phyloP scores from a whole-genome alignment of 2,888 invertebrate genomes.

The Meganola albula region DNA sequence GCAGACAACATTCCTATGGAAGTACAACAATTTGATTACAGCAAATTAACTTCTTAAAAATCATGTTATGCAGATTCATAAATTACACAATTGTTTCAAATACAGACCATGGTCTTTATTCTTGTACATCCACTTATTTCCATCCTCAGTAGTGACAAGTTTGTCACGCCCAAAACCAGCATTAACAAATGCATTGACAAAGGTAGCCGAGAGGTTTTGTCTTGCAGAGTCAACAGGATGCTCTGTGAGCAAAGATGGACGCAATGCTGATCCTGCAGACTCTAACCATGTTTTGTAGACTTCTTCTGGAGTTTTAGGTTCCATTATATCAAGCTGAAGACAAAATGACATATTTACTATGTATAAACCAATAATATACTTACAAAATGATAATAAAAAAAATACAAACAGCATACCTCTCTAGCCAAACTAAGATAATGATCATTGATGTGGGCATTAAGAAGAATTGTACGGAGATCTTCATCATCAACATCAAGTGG shows the following conservation, averaged over 20 bases:
- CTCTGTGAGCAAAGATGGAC: conserved; percentile 84
- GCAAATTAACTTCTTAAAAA: neutral
- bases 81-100: neutral
- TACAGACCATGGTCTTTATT: conserved; percentile 92
- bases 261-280: conserved; percentile 80
- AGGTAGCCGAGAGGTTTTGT: conserved; percentile 97
- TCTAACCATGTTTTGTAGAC: conserved; percentile 99
- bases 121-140: conserved; percentile 93
- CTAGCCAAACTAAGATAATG: conserved; percentile 95
- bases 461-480: conserved; percentile 92
- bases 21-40: neutral
- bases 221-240: conserved; percentile 94
- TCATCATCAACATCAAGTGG: conserved; percentile 90
- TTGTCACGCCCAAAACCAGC: conserved; percentile 98
- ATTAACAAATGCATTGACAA: conserved; percentile 99
- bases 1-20: conserved; percentile 92
- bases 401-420: conserved; percentile 78
- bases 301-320: conserved; percentile 99
- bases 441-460: conserved; percentile 94
- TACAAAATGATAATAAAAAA: neutral
- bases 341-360: neutral
- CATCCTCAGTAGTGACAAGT: conserved; percentile 90
- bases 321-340: conserved; percentile 99
- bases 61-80: neutral
- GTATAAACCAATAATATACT: neutral